A percentile compares a stretch with the other conserved stretches of the same genome.
Evolutionary conservation across 2,888 invertebrate genomes (phyloP).

Genomic region (Rhyacophila evoluta): DNA sequence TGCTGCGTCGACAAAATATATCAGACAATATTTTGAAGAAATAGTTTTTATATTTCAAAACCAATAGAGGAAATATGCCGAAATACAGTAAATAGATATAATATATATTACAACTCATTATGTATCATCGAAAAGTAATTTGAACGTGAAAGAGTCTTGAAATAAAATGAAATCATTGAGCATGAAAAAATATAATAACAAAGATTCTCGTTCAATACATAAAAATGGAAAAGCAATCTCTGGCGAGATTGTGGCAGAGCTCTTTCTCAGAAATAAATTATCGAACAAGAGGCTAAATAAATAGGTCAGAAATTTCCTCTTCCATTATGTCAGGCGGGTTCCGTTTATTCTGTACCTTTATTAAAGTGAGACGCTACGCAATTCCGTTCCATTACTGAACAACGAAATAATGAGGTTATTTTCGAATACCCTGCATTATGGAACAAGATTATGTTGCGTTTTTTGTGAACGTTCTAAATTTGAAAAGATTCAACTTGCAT

Average conservation of each 20-base stretch:
- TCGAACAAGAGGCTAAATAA: slow-evolving; percentile 5
- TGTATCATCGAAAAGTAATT: no score
- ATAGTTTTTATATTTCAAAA: no score
- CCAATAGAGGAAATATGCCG: no score
- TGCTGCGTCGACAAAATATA: no score
- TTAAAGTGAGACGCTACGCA: slow-evolving; percentile 19
- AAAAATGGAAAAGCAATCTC: slow-evolving; percentile 10
- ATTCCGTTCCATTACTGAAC: slow-evolving; percentile 17
- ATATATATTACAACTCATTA: no score
- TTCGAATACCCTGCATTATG: neutral
- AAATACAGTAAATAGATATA: no score
- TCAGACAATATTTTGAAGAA: no score
- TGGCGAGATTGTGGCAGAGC: neutral
- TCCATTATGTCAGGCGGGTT: slow-evolving; percentile 22
- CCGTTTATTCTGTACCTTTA: neutral
- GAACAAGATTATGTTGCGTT: neutral
- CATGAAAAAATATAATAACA: neutral
- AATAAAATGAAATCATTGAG: neutral
- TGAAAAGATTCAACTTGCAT: no score
- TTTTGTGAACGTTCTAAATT: slow-evolving; percentile 2
- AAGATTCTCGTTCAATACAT: neutral
- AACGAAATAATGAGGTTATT: slow-evolving; percentile 19
- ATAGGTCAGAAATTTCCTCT: slow-evolving; percentile 24
- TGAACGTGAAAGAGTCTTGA: neutral
- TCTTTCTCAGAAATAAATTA: slow-evolving; percentile 6